Evolutionary conservation across 2,888 invertebrate genomes (phyloP).

Genomic region (Anthoptus insignis): DNA sequence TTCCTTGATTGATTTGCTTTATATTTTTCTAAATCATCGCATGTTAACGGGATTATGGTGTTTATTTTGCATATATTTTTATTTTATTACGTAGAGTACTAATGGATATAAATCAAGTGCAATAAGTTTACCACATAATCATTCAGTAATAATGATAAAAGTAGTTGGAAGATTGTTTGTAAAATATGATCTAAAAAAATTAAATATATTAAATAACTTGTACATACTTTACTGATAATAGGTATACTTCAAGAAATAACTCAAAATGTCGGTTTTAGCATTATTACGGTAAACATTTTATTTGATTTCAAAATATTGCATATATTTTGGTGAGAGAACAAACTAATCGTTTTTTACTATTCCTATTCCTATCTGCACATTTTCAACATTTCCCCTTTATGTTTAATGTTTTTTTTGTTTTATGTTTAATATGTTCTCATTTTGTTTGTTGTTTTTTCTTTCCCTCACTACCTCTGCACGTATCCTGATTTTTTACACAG

Average conservation of each 20-base stretch:
- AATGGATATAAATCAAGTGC: constrained; percentile 72
- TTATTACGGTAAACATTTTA: constrained; percentile 60
- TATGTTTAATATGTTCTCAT: constrained; percentile 84
- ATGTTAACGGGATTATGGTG: constrained; percentile 61
- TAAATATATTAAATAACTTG: constrained; percentile 25
- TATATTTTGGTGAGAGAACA: constrained; percentile 78
- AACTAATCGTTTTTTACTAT: constrained; percentile 81
- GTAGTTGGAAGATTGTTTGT: no score
- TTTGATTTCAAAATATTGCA: constrained; percentile 70
- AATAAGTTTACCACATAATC: constrained; percentile 58
- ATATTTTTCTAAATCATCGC: constrained; percentile 60
- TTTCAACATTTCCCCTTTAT: constrained; percentile 63
- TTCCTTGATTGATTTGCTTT: constrained; percentile 34
- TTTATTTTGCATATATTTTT: constrained; percentile 69
- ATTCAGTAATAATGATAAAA: no score
- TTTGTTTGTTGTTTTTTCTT: constrained; percentile 85
- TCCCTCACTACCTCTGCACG: constrained; percentile 83
- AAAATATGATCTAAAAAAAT: no score
- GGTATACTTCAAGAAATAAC: no score
- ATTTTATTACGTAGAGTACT: constrained; percentile 63
- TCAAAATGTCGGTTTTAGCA: no score
- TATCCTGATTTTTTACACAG: constrained; percentile 74
- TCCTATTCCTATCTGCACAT: constrained; percentile 84
- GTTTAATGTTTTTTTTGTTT: constrained; percentile 74
- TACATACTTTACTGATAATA: no score